phyloP scores from a whole-genome alignment of 2,797 vertebrate species.

The Eremophila alpestris region DNA sequence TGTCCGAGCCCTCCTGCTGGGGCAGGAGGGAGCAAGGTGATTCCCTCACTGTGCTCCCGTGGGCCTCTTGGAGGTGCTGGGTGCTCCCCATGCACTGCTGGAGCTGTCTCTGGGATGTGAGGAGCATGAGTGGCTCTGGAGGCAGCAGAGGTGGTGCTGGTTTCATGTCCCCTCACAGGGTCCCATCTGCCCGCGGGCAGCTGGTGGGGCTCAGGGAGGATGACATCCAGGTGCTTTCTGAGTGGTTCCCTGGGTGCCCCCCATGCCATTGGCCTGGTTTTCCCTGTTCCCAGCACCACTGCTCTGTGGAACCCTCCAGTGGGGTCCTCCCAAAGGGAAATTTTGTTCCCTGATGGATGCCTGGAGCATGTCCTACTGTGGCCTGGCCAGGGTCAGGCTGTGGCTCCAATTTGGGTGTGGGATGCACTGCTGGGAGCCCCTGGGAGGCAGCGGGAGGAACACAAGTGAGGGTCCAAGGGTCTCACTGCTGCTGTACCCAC shows the following conservation, averaged over 20 bases:
- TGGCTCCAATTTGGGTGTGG: neutral
- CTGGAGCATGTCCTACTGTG: accelerated
- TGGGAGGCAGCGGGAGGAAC: accelerated
- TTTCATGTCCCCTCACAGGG: neutral
- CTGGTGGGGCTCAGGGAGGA: accelerated
- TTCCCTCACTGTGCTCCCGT: neutral
- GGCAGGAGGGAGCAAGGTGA: neutral
- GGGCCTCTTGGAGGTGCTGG: neutral
- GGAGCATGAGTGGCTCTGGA: neutral
- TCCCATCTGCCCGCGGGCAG: accelerated
- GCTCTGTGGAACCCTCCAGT: neutral
- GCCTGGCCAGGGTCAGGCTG: accelerated
- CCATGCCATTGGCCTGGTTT: accelerated
- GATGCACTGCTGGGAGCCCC: neutral
- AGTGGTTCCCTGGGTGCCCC: neutral
- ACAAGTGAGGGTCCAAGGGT: accelerated
- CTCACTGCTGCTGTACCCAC: neutral
- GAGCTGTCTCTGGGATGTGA: neutral
- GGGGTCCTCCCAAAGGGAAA: too few relatives aligned
- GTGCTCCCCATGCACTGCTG: accelerated
- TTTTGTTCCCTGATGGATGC: neutral
- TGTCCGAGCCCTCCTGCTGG: neutral
- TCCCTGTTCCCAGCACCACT: neutral
- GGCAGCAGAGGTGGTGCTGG: neutral
- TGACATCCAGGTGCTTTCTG: accelerated